phyloP scores from a whole-genome alignment of 2,797 vertebrate genomes.

The Sebastes goodei region DNA sequence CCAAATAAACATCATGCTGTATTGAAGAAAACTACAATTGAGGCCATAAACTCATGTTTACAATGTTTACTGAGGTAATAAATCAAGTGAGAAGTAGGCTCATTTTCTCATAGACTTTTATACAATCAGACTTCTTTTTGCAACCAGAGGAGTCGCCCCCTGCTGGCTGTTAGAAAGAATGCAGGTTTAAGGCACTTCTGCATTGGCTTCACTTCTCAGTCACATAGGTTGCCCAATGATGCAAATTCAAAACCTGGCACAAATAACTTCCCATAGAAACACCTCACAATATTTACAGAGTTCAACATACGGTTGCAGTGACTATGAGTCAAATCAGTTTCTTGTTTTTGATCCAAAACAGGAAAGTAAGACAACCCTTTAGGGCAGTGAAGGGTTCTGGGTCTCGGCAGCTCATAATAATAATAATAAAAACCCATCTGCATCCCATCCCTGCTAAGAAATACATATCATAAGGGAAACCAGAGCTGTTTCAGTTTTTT shows the following conservation, averaged over 20 bases:
- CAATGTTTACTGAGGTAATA: no score
- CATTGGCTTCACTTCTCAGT: no score
- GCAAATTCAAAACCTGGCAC: background rate
- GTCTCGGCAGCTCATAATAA: conserved; percentile 23
- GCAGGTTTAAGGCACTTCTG: no score
- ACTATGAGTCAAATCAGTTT: background rate
- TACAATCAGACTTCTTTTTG: no score
- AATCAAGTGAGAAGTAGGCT: no score
- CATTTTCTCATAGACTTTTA: no score
- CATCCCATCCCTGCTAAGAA: conserved; percentile 46
- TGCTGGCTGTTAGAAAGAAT: no score
- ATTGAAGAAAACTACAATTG: no score
- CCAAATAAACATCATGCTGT: no score
- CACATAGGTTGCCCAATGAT: no score
- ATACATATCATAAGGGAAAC: conserved; percentile 76
- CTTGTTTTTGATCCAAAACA: background rate
- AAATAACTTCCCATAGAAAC: background rate
- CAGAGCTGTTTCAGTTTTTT: conserved; percentile 47
- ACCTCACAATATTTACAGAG: background rate
- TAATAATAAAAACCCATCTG: conserved; percentile 24
- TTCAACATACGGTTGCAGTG: background rate
- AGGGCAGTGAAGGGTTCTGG: conserved; percentile 45
- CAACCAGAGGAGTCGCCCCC: no score
- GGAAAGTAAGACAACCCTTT: background rate
- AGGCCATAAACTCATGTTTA: no score